phyloP scores from a whole-genome alignment of 2,888 invertebrate species.

The Stomorhina lunata region DNA sequence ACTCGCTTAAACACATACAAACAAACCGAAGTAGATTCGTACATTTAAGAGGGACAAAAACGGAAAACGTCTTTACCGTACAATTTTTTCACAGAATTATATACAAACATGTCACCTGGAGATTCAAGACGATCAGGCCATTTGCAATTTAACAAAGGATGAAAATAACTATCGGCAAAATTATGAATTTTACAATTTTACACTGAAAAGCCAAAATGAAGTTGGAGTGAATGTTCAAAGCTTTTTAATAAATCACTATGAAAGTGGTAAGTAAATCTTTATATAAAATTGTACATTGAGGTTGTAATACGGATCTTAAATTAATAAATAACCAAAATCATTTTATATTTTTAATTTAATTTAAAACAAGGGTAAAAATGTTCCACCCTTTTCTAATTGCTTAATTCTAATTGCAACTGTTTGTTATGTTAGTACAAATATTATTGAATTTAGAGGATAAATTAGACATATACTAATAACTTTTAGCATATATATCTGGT shows the following conservation, averaged over 20 bases:
- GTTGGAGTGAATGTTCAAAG: constrained; percentile 82
- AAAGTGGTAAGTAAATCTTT: constrained; percentile 68
- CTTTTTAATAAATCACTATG: constrained; percentile 83
- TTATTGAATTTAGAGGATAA: too few relatives aligned
- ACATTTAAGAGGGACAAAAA: constrained; percentile 58
- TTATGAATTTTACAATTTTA: constrained; percentile 81
- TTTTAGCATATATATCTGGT: too few relatives aligned
- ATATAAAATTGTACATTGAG: background rate
- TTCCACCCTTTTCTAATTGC: too few relatives aligned
- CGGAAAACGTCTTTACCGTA: constrained; percentile 67
- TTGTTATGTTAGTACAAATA: too few relatives aligned
- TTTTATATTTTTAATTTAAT: too few relatives aligned
- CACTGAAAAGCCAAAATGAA: constrained; percentile 82
- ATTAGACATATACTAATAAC: too few relatives aligned
- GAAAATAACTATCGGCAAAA: constrained; percentile 65
- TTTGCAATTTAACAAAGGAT: constrained; percentile 69
- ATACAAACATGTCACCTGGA: constrained; percentile 67
- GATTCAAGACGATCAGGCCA: constrained; percentile 61
- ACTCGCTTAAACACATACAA: constrained; percentile 7
- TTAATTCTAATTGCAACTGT: too few relatives aligned
- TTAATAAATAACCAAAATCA: too few relatives aligned
- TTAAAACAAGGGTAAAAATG: too few relatives aligned
- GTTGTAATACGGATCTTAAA: too few relatives aligned
- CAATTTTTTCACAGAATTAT: constrained; percentile 71
- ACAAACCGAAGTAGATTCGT: constrained; percentile 54